phyloP scores from a whole-genome alignment of 2,113 vertebrate genomes.

The Colistium nudipinnis region DNA sequence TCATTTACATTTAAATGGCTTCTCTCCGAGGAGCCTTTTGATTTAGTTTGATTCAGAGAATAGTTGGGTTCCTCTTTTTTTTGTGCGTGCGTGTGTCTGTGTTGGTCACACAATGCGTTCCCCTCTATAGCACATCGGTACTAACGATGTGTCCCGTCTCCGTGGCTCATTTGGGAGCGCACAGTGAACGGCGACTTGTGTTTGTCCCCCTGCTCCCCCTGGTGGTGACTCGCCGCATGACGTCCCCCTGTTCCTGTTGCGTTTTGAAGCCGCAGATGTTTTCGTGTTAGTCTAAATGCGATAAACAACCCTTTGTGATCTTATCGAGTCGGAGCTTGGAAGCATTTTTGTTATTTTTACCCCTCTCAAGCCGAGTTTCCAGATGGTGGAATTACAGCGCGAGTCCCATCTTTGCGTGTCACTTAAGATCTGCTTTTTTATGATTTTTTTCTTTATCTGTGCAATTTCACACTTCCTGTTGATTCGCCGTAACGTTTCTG shows the following conservation, averaged over 20 bases:
- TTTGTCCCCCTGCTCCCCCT: constrained; percentile 37
- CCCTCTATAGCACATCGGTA: constrained; percentile 40
- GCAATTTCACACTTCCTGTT: constrained; percentile 46
- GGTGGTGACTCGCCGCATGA: constrained; percentile 10
- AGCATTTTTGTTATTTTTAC: constrained; percentile 13
- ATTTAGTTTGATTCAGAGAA: constrained; percentile 24
- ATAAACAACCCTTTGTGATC: too few species aligned
- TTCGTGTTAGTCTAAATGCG: too few species aligned
- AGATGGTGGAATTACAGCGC: constrained; percentile 41
- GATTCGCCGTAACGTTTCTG: constrained; percentile 23
- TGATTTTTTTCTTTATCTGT: background rate
- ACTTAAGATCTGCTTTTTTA: constrained; percentile 21
- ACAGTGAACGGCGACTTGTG: constrained; percentile 18
- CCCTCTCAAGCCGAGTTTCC: constrained; percentile 13
- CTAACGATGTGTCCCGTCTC: constrained; percentile 55
- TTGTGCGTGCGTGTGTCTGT: background rate
- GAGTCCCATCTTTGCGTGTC: background rate
- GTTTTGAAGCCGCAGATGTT: background rate
- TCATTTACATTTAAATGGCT: constrained; percentile 30
- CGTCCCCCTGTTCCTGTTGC: background rate
- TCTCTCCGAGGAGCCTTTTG: constrained; percentile 23
- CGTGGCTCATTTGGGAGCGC: constrained; percentile 35
- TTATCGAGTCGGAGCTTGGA: constrained; percentile 20
- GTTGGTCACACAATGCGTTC: constrained; percentile 14
- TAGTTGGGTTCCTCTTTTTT: constrained; percentile 1